Evolutionary conservation across 2,113 vertebrate genomes (phyloP).

Genomic region (Malurus elegans): DNA sequence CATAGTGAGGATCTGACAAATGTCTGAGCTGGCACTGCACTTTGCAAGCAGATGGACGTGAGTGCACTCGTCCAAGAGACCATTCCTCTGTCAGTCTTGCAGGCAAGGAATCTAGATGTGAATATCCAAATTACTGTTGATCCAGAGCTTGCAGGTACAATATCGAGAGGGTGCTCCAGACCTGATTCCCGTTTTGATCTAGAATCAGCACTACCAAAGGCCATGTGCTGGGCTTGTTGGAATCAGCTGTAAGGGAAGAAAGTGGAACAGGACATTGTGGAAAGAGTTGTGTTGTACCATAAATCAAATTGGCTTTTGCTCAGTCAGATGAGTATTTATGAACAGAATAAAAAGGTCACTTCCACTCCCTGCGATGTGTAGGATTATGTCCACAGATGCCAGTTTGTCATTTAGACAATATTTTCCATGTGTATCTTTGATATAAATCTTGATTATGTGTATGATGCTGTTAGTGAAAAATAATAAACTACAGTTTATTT

Average conservation of each 20-base stretch:
- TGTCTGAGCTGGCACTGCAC: slow-evolving; percentile 2
- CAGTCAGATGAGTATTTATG: slow-evolving; percentile 18
- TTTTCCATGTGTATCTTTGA: not conserved
- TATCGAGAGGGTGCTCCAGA: not conserved
- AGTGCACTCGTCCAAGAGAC: not conserved
- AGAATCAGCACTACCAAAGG: not conserved
- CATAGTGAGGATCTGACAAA: not conserved
- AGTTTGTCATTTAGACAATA: not conserved
- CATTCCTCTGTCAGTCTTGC: not conserved
- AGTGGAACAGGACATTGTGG: not conserved
- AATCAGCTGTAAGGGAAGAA: not conserved
- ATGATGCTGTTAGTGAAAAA: not conserved
- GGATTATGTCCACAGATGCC: not conserved
- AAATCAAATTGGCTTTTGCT: slow-evolving; percentile 46
- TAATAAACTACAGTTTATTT: not conserved
- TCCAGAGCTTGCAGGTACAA: not conserved
- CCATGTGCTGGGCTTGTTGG: not conserved
- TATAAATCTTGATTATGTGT: not conserved
- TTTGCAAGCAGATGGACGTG: not conserved
- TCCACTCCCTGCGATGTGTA: not conserved
- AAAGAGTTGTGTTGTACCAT: not conserved
- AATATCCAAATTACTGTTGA: not conserved
- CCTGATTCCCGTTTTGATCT: slow-evolving; percentile 9
- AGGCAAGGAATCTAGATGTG: not conserved
- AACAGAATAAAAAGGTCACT: slow-evolving; percentile 37